These are phyloP conservation scores for Notocelia uddmanniana DNA, from an alignment of 2,888 invertebrate genomes.

Conservation along the genomic window DNA sequence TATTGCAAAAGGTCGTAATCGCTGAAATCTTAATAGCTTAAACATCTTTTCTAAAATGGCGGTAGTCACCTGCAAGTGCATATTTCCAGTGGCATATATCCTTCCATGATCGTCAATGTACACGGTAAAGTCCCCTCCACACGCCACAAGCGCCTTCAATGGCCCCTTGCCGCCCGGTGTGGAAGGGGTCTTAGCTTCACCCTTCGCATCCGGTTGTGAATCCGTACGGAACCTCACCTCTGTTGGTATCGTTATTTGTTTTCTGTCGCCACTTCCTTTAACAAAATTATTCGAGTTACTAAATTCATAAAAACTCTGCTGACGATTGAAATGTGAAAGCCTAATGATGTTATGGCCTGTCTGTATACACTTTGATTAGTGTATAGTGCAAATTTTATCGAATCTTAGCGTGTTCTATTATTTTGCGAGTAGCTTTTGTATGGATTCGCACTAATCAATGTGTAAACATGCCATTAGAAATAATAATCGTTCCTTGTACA, in stretches of 20 bases:
- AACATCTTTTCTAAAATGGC: not conserved
- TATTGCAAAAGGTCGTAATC: too few relatives aligned
- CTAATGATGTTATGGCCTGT: too few relatives aligned
- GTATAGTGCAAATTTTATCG: too few relatives aligned
- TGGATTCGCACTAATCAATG: too few relatives aligned
- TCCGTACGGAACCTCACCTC: conserved; percentile 79
- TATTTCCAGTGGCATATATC: conserved; percentile 91
- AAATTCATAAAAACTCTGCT: too few relatives aligned
- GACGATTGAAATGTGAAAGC: too few relatives aligned
- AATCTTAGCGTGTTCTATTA: too few relatives aligned
- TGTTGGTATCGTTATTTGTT: conserved; percentile 85
- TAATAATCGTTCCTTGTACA: conserved; percentile 35
- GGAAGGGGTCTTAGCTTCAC: conserved; percentile 59
- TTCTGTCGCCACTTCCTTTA: conserved; percentile 87
- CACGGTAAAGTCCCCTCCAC: conserved; percentile 92
- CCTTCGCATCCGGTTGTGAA: conserved; percentile 62
- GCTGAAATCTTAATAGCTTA: too few relatives aligned
- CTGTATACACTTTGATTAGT: too few relatives aligned
- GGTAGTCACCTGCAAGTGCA: conserved; percentile 68
- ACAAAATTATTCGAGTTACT: too few relatives aligned
- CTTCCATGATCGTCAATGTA: conserved; percentile 88
- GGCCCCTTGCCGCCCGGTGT: conserved; percentile 55
- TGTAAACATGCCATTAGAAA: not conserved
- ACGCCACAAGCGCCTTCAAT: conserved; percentile 81
- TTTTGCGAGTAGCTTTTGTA: too few relatives aligned